These are phyloP conservation scores for Gymnosoma rotundatum DNA, from an alignment of 2,888 invertebrate genomes.

Conservation along the genomic window DNA sequence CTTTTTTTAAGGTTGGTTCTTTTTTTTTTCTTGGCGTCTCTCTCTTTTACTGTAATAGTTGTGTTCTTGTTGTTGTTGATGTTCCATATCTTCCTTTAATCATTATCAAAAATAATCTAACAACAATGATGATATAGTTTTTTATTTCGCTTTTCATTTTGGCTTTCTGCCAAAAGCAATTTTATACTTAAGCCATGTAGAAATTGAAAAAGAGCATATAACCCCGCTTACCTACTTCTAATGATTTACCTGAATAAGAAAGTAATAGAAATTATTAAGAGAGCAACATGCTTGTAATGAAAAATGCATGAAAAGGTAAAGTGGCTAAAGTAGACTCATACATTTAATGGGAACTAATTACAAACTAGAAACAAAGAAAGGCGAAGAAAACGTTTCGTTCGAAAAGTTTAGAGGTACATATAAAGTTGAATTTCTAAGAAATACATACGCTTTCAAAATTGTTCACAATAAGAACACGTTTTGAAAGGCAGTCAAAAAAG, in stretches of 20 bases:
- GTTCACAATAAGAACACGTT: too few species aligned
- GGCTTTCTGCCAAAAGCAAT: conserved; percentile 65
- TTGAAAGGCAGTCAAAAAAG: too few species aligned
- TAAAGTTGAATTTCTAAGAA: conserved; percentile 3
- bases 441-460: too few species aligned
- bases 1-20: conserved; percentile 41
- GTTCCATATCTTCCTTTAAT: conserved; percentile 59
- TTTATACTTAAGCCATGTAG: conserved; percentile 62
- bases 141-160: conserved; percentile 36
- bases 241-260: conserved; percentile 31
- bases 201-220: conserved; percentile 55
- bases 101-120: conserved; percentile 55
- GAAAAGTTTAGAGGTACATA: not conserved
- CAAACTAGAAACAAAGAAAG: conserved; percentile 15
- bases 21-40: not conserved
- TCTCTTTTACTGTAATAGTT: not conserved
- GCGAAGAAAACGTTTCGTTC: not conserved
- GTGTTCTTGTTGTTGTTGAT: conserved; percentile 28
- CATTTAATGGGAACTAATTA: conserved; percentile 37
- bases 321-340: conserved; percentile 27
- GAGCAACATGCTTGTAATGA: conserved; percentile 10
- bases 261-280: conserved; percentile 48
- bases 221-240: not conserved
- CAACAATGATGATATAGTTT: conserved; percentile 16
- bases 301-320: conserved; percentile 6